Evolutionary conservation across 2,797 vertebrate species (phyloP).

Genomic region (Rhodeus uyekii): DNA sequence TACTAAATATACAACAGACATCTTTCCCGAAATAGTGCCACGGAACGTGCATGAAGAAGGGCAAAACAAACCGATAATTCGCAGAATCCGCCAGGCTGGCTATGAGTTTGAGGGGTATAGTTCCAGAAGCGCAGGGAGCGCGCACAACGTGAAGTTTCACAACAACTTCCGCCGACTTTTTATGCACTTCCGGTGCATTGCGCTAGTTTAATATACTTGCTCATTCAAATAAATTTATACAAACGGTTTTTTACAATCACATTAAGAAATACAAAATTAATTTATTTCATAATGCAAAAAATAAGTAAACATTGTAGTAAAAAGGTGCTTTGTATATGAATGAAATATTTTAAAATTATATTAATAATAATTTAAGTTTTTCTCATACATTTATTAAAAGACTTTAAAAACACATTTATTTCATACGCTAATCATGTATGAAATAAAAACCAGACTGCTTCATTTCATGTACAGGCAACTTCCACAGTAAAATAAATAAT

Average conservation of each 20-base stretch:
- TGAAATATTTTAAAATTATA: neutral
- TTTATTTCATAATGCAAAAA: too few relatives aligned
- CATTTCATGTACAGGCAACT: neutral
- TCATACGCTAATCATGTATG: neutral
- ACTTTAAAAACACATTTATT: neutral
- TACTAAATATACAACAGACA: neutral
- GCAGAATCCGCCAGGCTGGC: neutral
- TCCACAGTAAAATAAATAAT: neutral
- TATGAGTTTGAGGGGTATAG: neutral
- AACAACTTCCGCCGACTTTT: conserved; percentile 41
- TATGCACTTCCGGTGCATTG: conserved; percentile 49
- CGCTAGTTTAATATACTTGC: neutral
- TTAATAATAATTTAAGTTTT: neutral
- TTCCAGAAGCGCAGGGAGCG: conserved; percentile 21
- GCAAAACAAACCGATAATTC: neutral
- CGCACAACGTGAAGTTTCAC: conserved; percentile 52
- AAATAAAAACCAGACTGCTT: neutral
- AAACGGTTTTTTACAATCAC: too few relatives aligned
- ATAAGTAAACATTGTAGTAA: neutral
- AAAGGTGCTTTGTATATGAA: neutral
- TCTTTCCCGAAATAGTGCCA: neutral
- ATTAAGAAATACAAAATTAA: too few relatives aligned
- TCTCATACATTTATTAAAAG: neutral
- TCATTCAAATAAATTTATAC: too few relatives aligned
- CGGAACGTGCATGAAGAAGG: neutral